These are phyloP conservation scores for Polydesmus complanatus DNA, from an alignment of 2,888 invertebrate genomes.

Conservation along the genomic window DNA sequence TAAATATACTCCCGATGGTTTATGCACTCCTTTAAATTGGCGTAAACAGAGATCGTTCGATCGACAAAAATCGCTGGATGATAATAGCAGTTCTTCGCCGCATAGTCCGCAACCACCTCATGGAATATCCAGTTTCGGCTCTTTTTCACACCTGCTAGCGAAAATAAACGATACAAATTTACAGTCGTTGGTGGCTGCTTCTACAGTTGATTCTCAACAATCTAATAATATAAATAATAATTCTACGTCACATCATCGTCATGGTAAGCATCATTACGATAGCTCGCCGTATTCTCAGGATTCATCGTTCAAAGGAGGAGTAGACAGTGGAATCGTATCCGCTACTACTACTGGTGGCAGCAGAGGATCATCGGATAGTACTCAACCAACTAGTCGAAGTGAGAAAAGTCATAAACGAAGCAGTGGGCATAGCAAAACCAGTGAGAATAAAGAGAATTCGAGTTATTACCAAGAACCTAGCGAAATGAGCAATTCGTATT, in stretches of 20 bases:
- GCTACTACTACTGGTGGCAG: slow-evolving; percentile 24
- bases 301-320: slow-evolving; percentile 9
- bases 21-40: slow-evolving; percentile 26
- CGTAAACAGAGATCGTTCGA: slow-evolving; percentile 25
- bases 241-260: slow-evolving; percentile 20
- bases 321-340: slow-evolving; percentile 25
- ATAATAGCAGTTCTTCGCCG: slow-evolving; percentile 25
- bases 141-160: slow-evolving; percentile 10
- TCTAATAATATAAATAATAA: slow-evolving; percentile 20
- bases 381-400: slow-evolving; percentile 9
- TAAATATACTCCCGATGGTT: slow-evolving; percentile 19
- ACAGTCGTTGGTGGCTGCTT: slow-evolving; percentile 11
- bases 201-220: slow-evolving; percentile 14
- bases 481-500: slow-evolving; percentile 11
- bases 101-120: slow-evolving; percentile 20
- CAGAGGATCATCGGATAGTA: slow-evolving; percentile 26
- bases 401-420: slow-evolving; percentile 9
- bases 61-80: slow-evolving; percentile 16
- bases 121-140: slow-evolving; percentile 9
- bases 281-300: slow-evolving; percentile 6
- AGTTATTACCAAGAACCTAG: slow-evolving; percentile 1
- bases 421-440: background rate
- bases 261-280: slow-evolving; percentile 15
- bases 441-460: slow-evolving; percentile 19
- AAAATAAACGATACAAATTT: slow-evolving; percentile 5